phyloP scores from a whole-genome alignment of 2,888 invertebrate genomes.

The Cheilosia soror region DNA sequence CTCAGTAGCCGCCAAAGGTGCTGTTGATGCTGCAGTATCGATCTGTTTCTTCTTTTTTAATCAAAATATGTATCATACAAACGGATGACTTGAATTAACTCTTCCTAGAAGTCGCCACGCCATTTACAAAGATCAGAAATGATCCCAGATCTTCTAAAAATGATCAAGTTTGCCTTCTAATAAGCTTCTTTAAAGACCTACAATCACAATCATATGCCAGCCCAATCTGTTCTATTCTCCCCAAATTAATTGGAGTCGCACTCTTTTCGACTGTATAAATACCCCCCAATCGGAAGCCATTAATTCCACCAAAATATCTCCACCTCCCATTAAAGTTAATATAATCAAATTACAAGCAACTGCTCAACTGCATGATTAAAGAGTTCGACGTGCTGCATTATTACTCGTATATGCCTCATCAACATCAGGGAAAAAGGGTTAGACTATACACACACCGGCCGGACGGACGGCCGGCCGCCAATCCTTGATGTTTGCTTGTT shows the following conservation, averaged over 20 bases:
- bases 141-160: too few relatives aligned
- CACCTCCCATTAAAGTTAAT: constrained; percentile 57
- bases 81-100: too few relatives aligned
- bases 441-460: constrained; percentile 17
- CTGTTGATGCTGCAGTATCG: too few relatives aligned
- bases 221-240: neutral
- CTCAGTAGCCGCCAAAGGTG: too few relatives aligned
- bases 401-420: constrained; percentile 12
- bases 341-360: constrained; percentile 71
- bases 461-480: constrained; percentile 38
- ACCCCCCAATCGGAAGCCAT: constrained; percentile 66
- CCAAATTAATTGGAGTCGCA: constrained; percentile 29
- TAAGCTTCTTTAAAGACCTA: neutral
- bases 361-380: constrained; percentile 67
- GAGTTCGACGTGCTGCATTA: constrained; percentile 49
- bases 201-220: neutral
- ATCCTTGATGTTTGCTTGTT: constrained; percentile 72
- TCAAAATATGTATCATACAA: too few relatives aligned
- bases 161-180: neutral
- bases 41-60: too few relatives aligned
- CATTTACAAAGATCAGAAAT: too few relatives aligned
- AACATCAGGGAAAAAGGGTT: constrained; percentile 52
- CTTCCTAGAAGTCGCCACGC: too few relatives aligned
- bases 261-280: constrained; percentile 27
- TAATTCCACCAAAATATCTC: constrained; percentile 47